Evolutionary conservation across 2,797 vertebrate genomes (phyloP), one percentile per base, ranked within the genome.

Genomic region (Coracias cyanogaster): DNA sequence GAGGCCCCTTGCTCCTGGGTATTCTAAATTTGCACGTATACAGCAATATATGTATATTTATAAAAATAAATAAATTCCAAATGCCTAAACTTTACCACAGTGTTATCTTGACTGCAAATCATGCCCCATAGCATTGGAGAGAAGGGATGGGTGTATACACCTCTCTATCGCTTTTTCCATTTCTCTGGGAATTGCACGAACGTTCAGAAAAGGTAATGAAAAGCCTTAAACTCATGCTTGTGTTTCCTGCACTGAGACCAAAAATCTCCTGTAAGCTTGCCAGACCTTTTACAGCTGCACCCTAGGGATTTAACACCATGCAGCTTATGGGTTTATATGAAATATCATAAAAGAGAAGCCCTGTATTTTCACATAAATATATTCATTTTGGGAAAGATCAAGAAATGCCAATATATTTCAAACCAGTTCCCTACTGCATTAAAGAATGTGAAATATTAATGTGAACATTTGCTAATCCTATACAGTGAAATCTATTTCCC

Each of bases 371-470:
- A 84, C 51, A 79, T 78, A 94, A 95, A 96, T 90, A 86, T 89
- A 74, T 80, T 89, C 89, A 92, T 76, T 95, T 93, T 73, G 60
- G 64, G 55, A 91, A 94, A 74, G 76, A 84, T 77, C 78, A 91
- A 71, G 80, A 93, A 94, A 72, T 69, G 46, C 33, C 71, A 83
- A 78, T 69, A 46, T 83, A 96, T 91, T 94, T 96, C 82, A 94
- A 93, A 85, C 17, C 6, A 82, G 48, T 58, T 86, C 79, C 77
- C 54, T 62, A 22, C 49, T 61, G 82, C 70, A 72, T 66, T 91
- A 92, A 91, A 84, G 72, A 90, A 91, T 16, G 70, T 92, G 92
- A 96, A 97, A 96, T 95, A 96, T 64, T 92, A 28, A 85, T 84
- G 82, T 33, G 82, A 91, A 88, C 52, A 54, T 87, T 95, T 91